Evolutionary conservation across 2,113 vertebrate species (phyloP), one percentile per base, ranked within the genome.

Genomic region (Rhipidura dahli): DNA sequence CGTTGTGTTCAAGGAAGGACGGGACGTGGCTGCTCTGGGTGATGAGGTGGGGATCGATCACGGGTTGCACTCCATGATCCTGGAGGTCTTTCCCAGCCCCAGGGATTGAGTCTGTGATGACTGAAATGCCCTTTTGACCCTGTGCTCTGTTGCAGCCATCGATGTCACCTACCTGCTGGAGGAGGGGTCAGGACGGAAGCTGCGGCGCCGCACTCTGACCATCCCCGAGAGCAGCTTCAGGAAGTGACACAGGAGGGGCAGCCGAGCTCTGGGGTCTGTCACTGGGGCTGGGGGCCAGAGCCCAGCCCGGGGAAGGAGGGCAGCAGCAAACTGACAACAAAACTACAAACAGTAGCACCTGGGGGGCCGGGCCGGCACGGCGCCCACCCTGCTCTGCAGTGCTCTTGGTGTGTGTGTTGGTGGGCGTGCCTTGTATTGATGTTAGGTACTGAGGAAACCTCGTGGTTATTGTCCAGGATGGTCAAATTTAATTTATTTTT

Each of bases 131-230:
- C 11, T 6, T 2, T 1, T 24, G 1, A 5, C 21, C 77, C 42
- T 87, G n/a, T 89, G 63, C 47, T 97, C 71, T 95, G 11, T 94
- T 96, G 91, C 98, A 99, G 99, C 99, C 91, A 99, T 99, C 31
- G 99, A 99, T n/a, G 99, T 99, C 98, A 99, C 99, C 13, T 99
- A 99, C 95, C 97, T 99, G 96, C 98, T 99, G 79, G 99, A 99
- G 97, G 99, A 99, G 95, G 99, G 99, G 8, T 99, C 99, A 0
- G 99, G 99, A 27, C 97, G 99, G 45, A 98, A 98, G 71, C 97
- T 99, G 63, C 98, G 99, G 91, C 98, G 98, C n/a, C 98, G 99
- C 94, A 99, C 99, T 1, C 98, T 99, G 15, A 98, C 97, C 93
- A 98, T 99, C 39, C 98, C 98, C 0, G 99, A 99, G 95, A 98